Evolutionary conservation across 2,113 vertebrate genomes (phyloP), one percentile per base, ranked within the genome.

Genomic region (Labeo rohita): DNA sequence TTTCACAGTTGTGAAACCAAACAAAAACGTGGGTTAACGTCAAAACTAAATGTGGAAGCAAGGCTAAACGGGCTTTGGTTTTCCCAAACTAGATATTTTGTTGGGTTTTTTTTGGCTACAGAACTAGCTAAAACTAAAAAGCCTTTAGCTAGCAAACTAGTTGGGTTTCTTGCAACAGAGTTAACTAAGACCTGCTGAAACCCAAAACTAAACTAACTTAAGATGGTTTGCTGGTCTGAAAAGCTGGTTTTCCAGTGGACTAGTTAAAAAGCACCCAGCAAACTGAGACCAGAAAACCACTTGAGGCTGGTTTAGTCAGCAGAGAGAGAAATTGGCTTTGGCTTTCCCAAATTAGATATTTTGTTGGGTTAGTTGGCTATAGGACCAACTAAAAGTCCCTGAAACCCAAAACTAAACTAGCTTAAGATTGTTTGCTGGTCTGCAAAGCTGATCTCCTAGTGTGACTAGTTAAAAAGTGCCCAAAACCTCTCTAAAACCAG

Each of bases 1-100:
- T 72, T 74, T 47, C 50, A 39, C 39, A 66, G 80, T 68, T 59
- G 81, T 87, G 73, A 87, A 6, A 54, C 52, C 61, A 73, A 68
- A 85, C 84, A n/a, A 68, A 28, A 9, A 16, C 5, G 2, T n/a
- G 86, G 84, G 80, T 59, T 75, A 9, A 4, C 12, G 49, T 74
- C 47, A 73, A 56, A 66, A 23, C 18, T 43, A 3, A 52, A 54
- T 68, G 63, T 39, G 34, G 23, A 80, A 80, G 23, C 21, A 8
- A 9, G 56, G 54, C 45, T 63, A 16, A 28, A 49, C 0, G 3
- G 39, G 5, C 28, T 28, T 28, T 28, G 28, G 28, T 28, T 28
- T 28, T 28, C 28, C 28, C 28, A 5, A 39, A 39, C 39, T 39
- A 39, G 39, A 39, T 39, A 39, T 39, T 39, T 39, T 39, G 39